These are phyloP conservation scores for Drosophila burlai DNA, from an alignment of 1,140 invertebrate species.

Conservation along the genomic window DNA sequence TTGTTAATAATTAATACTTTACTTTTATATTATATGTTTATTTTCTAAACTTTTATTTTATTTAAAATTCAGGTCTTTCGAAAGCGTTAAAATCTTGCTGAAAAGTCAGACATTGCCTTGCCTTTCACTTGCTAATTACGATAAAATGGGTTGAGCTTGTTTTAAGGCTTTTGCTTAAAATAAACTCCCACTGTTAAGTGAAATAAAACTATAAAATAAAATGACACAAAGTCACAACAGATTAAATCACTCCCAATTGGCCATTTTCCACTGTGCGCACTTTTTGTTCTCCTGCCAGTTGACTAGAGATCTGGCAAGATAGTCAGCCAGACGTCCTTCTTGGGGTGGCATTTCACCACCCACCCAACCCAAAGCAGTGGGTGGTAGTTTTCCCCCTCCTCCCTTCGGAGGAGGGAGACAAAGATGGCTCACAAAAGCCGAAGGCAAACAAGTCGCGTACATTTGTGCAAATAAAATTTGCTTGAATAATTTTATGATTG, in stretches of 20 bases:
- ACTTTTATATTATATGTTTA: too few species aligned
- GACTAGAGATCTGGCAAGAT: slow-evolving; percentile 37
- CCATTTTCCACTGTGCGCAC: slow-evolving; percentile 23
- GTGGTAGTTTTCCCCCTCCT: neutral
- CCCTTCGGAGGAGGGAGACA: neutral
- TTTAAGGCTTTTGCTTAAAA: too few species aligned
- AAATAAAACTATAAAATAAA: neutral
- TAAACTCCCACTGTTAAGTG: neutral
- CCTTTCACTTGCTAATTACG: too few species aligned
- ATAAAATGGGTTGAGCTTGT: too few species aligned
- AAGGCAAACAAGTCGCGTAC: slow-evolving; percentile 61
- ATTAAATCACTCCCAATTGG: neutral
- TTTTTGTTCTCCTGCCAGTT: slow-evolving; percentile 24
- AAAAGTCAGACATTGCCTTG: too few species aligned
- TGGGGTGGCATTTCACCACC: neutral
- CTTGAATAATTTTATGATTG: slow-evolving; percentile 69
- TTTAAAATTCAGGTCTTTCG: too few species aligned
- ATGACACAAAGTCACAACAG: neutral
- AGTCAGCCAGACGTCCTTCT: slow-evolving; percentile 32
- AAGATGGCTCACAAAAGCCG: slow-evolving; percentile 48
- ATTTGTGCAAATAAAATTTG: slow-evolving; percentile 68
- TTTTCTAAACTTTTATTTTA: too few species aligned
- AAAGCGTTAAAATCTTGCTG: too few species aligned
- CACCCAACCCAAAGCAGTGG: neutral
- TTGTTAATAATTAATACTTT: too few species aligned